phyloP scores from a whole-genome alignment of 2,113 vertebrate species.

The Ptilorrhoa leucosticta region DNA sequence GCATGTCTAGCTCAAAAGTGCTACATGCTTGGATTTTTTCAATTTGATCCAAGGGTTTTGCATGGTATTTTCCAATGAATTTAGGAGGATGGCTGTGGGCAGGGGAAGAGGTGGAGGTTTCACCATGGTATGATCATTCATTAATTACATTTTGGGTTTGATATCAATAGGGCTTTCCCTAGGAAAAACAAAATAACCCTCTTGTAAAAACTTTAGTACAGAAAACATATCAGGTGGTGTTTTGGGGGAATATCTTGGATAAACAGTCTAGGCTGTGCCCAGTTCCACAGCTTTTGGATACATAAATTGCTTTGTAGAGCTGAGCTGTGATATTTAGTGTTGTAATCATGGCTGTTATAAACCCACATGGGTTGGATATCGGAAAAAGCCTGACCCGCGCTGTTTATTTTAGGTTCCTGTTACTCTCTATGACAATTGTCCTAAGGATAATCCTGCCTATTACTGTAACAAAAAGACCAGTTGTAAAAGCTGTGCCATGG shows the following conservation, averaged over 20 bases:
- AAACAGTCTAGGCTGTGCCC: neutral
- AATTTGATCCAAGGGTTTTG: neutral
- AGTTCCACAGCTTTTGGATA: neutral
- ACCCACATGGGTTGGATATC: neutral
- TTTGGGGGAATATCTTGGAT: neutral
- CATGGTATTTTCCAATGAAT: neutral
- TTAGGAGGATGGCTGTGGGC: neutral
- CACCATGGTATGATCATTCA: neutral
- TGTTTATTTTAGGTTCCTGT: conserved; percentile 77
- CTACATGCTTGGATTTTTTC: neutral
- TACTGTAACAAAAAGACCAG: conserved; percentile 97
- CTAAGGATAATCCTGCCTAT: conserved; percentile 89
- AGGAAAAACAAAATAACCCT: neutral
- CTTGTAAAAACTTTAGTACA: neutral
- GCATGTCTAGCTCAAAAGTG: neutral
- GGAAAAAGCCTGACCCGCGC: neutral
- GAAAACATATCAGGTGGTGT: neutral
- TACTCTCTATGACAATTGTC: conserved; percentile 79
- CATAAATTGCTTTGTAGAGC: neutral
- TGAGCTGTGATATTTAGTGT: neutral
- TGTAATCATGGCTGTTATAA: neutral
- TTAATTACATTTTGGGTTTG: neutral
- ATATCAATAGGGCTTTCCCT: neutral
- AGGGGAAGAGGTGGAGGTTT: neutral
- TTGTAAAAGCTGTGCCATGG: conserved; percentile 94